Percentiles rank a stretch among this genome's conserved stretches.
These are phyloP conservation scores for Watsonalla binaria DNA, from an alignment of 2,888 invertebrate genomes.

Conservation along the genomic window DNA sequence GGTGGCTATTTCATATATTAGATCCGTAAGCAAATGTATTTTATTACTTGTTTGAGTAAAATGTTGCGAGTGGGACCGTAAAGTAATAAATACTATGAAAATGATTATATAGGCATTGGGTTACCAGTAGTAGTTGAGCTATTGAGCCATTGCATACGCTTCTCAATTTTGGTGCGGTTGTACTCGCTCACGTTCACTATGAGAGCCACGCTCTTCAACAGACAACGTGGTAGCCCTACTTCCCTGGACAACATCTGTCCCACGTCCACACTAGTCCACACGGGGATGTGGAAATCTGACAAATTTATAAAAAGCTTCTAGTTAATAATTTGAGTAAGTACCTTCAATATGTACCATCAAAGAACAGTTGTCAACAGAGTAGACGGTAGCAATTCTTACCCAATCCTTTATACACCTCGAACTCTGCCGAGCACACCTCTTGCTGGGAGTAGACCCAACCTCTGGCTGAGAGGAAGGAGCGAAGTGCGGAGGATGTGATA, in stretches of 20 bases:
- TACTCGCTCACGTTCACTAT: conserved; percentile 37
- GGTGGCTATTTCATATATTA: too few relatives aligned
- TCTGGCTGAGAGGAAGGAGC: conserved; percentile 19
- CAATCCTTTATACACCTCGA: conserved; percentile 32
- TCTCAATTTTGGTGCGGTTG: conserved; percentile 28
- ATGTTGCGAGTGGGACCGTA: too few relatives aligned
- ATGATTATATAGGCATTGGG: conserved; percentile 8
- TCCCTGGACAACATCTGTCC: conserved; percentile 34
- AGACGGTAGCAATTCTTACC: conserved; percentile 20
- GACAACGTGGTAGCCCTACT: conserved; percentile 18
- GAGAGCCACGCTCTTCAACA: conserved; percentile 16
- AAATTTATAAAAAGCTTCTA: not conserved
- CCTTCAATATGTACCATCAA: not conserved
- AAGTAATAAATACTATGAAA: conserved; percentile 2
- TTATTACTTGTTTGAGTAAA: too few relatives aligned
- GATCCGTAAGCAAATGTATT: too few relatives aligned
- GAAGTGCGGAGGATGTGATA: conserved; percentile 21
- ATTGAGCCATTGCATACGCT: conserved; percentile 12
- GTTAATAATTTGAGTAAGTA: not conserved
- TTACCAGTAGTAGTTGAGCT: conserved; percentile 4
- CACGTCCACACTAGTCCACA: conserved; percentile 47
- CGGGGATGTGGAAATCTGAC: conserved; percentile 42
- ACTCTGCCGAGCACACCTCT: conserved; percentile 35
- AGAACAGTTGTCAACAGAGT: too few relatives aligned
- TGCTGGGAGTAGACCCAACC: conserved; percentile 19